Base-by-base conservation (phyloP, 1,140 invertebrate genomes). In the Nomia melanderi region DNA sequence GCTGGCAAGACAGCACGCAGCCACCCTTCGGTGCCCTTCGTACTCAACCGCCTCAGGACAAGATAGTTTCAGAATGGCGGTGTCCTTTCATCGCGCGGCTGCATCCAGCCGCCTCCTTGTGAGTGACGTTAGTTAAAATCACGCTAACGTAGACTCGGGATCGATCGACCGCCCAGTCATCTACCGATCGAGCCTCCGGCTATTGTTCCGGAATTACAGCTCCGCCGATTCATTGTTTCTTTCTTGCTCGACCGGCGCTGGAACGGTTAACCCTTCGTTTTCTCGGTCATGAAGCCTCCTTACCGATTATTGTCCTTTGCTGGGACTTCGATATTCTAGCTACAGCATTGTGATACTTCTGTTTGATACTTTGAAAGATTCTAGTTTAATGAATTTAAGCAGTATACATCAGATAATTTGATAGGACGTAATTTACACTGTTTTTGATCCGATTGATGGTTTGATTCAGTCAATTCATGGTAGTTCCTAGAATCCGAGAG, bases 81-180 rank as follows among this genome's bases (percentile, higher is more conserved):
- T 47, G 76, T 67, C 56, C 54, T 72, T 73, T 62, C 76, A 65
- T 79, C 59, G 39, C 66, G 29, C 65, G 25, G 36, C 44, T 77
- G 44, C 65, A 56, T 65, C 65, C 25, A 23, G 56, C 50, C 41
- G 53, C 39, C 39, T 83, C 36, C 81, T 86, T 89, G 82, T 89
- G 84, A 90, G 77, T 88, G 87, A 90, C 88, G 80, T 88, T 84
- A 83, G 81, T 89, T 85, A 78, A 88, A 90, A 91, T 91, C 82
- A 86, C 78, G 81, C 85, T 89, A 89, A 89, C 64, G 64, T 62
- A 47, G 50, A 23, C 29, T 33, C 36, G 39, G 29, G 60, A 70
- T 71, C 66, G 67, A 77, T 77, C 74, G 41, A 62, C 17, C 29
- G 29, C 17, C 54, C 39, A 25, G 39, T 11, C 14, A 29, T 5